A percentile compares a stretch with the other conserved stretches of the same genome.
Evolutionary conservation across 2,113 vertebrate genomes (phyloP).

Genomic region (Edolisoma coerulescens): DNA sequence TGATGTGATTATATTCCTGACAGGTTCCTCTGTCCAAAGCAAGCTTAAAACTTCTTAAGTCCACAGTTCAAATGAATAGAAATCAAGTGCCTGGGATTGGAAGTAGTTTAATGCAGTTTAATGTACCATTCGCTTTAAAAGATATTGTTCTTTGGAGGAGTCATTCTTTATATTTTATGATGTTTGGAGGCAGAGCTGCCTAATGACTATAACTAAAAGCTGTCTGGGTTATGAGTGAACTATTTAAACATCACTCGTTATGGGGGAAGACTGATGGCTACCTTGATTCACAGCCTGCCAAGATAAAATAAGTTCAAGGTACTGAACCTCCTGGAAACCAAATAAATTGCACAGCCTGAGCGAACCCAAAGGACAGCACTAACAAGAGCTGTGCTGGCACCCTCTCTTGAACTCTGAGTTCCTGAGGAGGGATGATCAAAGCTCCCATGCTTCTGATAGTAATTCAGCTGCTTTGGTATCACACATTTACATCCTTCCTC

Average conservation of each 20-base stretch:
- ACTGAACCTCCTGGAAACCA: not conserved
- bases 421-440: not conserved
- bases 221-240: not conserved
- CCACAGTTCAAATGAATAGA: not conserved
- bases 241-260: not conserved
- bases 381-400: not conserved
- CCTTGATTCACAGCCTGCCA: not conserved
- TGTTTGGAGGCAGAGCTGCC: not conserved
- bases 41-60: not conserved
- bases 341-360: not conserved
- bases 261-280: not conserved
- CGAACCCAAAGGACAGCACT: not conserved
- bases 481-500: not conserved
- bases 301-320: not conserved
- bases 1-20: conserved; percentile 21
- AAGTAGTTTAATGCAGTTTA: not conserved
- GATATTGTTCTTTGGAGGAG: not conserved
- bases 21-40: not conserved
- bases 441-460: not conserved
- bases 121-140: not conserved
- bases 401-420: not conserved
- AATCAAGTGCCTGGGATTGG: not conserved
- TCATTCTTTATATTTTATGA: not conserved
- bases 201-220: not conserved
- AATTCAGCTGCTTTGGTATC: not conserved